Evolutionary conservation across 2,113 vertebrate species (phyloP).

Genomic region (Leucopternis melanops): DNA sequence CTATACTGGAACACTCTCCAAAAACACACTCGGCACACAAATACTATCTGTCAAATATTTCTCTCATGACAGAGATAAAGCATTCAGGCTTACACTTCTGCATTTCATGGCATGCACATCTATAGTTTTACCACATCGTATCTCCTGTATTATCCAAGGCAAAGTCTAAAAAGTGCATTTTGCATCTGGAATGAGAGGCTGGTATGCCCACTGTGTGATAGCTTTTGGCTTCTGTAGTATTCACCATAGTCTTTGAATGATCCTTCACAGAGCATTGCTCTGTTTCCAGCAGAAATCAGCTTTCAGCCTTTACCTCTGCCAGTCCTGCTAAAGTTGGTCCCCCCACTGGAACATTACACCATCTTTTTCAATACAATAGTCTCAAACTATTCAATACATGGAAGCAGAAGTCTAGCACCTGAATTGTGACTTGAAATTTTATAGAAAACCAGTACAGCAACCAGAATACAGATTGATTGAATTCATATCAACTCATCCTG

Average conservation of each 20-base stretch:
- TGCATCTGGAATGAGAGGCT: background rate
- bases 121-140: background rate
- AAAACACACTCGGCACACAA: background rate
- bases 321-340: background rate
- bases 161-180: background rate
- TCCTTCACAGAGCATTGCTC: background rate
- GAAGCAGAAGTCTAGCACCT: background rate
- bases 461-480: background rate
- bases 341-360: fast-evolving
- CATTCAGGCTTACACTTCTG: background rate
- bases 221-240: background rate
- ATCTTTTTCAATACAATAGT: background rate
- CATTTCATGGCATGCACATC: background rate
- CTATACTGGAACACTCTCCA: background rate
- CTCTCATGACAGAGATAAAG: background rate
- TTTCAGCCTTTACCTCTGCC: background rate
- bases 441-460: background rate
- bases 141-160: background rate
- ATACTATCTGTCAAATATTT: background rate
- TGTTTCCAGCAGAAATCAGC: background rate
- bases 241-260: background rate
- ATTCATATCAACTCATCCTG: background rate
- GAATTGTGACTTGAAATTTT: background rate
- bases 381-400: background rate
- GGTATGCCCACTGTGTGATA: background rate